phyloP scores from a whole-genome alignment of 2,888 invertebrate species.

The Amphipyra tragopoginis region DNA sequence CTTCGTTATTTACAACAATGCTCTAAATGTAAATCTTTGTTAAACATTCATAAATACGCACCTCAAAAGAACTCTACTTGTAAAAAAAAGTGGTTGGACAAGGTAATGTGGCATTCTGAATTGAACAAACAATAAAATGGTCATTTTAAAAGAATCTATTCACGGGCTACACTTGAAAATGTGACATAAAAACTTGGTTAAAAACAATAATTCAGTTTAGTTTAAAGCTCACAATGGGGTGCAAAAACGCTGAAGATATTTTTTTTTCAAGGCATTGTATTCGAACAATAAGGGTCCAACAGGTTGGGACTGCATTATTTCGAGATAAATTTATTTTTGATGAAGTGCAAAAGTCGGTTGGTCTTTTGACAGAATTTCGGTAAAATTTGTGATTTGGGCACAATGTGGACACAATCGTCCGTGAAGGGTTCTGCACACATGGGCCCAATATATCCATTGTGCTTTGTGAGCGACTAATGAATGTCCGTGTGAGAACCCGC shows the following conservation, averaged over 20 bases:
- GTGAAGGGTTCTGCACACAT: constrained; percentile 85
- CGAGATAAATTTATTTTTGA: constrained; percentile 87
- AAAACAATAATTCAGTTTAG: constrained; percentile 84
- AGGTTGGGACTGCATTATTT: constrained; percentile 82
- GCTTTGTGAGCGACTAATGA: constrained; percentile 77
- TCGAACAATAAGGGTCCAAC: constrained; percentile 73
- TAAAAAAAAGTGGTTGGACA: constrained; percentile 55
- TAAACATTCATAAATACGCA: constrained; percentile 32
- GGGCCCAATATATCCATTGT: constrained; percentile 85
- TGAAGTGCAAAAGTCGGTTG: constrained; percentile 88
- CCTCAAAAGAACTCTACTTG: constrained; percentile 34
- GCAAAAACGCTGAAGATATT: constrained; percentile 66
- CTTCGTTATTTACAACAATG: constrained; percentile 21
- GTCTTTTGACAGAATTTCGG: constrained; percentile 79
- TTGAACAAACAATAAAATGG: constrained; percentile 64
- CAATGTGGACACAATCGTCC: constrained; percentile 77
- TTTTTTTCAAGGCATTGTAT: constrained; percentile 72
- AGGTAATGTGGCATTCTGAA: constrained; percentile 61
- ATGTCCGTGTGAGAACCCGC: constrained; percentile 76
- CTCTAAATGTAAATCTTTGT: constrained; percentile 40
- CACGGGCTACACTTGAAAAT: constrained; percentile 76
- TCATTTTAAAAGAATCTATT: constrained; percentile 71
- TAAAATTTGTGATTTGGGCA: constrained; percentile 76
- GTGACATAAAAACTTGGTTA: constrained; percentile 71
- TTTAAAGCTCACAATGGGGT: constrained; percentile 73